phyloP scores from a whole-genome alignment of 2,113 vertebrate genomes.

The Pelecanoides urinatrix region DNA sequence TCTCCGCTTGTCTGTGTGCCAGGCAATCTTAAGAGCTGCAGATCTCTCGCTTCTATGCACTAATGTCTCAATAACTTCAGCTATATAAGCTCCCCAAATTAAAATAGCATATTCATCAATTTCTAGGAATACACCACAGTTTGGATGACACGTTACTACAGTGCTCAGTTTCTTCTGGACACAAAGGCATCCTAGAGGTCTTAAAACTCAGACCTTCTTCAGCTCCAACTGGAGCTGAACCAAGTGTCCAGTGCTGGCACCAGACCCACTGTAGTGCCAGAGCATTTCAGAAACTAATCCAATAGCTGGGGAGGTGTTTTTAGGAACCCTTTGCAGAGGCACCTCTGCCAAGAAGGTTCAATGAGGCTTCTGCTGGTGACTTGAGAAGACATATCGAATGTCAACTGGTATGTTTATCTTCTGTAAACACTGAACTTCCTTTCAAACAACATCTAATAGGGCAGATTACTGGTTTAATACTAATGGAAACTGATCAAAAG shows the following conservation, averaged over 20 bases:
- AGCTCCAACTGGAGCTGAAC: conserved; percentile 22
- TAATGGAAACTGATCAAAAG: conserved; percentile 63
- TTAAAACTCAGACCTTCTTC: background rate
- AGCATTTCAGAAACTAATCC: conserved; percentile 11
- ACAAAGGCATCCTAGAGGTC: background rate
- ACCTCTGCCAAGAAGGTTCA: conserved; percentile 27
- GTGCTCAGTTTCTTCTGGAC: conserved; percentile 1
- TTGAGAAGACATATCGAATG: conserved; percentile 20
- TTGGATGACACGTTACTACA: background rate
- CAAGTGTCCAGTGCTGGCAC: background rate
- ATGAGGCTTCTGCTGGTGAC: background rate
- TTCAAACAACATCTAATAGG: conserved; percentile 36
- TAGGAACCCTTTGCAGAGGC: background rate
- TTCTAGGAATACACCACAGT: conserved; percentile 33
- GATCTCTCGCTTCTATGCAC: background rate
- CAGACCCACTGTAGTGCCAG: background rate
- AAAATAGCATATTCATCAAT: background rate
- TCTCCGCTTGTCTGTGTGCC: background rate
- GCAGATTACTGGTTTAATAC: conserved; percentile 6
- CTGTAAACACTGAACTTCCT: conserved; percentile 37
- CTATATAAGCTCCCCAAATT: background rate
- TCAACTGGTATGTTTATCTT: conserved; percentile 42
- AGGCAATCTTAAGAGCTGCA: background rate
- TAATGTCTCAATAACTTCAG: background rate
- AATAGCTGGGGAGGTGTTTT: background rate